Percentiles rank a stretch among this genome's conserved stretches.
Conservation (phyloP, 2,888 invertebrate genomes). For the Eupithecia tripunctaria region DNA sequence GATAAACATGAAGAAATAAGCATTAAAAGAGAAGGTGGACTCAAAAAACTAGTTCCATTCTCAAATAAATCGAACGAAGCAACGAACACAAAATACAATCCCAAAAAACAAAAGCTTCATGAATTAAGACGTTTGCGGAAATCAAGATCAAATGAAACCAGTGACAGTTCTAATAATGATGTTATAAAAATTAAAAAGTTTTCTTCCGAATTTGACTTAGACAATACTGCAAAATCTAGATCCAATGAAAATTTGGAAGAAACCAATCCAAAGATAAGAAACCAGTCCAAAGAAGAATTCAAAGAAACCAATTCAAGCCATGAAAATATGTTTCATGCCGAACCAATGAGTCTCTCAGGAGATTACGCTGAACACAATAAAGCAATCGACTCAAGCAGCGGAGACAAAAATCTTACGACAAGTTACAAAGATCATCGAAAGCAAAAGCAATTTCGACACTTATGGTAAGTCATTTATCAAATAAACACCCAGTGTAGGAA, state of each 20-base stretch:
- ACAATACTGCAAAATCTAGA: background rate
- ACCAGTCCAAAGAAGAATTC: background rate
- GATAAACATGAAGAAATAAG: background rate
- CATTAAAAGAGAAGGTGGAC: background rate
- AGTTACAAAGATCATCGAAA: background rate
- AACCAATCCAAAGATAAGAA: background rate
- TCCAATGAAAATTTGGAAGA: background rate
- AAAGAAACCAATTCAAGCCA: background rate
- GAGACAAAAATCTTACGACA: background rate
- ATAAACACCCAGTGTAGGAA: background rate
- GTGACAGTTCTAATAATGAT: background rate
- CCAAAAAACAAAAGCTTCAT: slow-evolving; percentile 9
- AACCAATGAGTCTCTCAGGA: background rate
- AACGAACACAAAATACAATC: background rate
- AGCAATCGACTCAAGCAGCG: background rate
- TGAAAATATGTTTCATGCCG: background rate
- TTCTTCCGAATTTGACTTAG: background rate
- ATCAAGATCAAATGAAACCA: background rate
- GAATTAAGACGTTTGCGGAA: slow-evolving; percentile 1
- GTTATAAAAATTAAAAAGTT: background rate
- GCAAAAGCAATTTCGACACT: background rate
- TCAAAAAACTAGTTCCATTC: background rate
- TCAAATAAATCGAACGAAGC: background rate
- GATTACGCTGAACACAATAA: background rate
- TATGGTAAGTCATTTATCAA: slow-evolving; percentile 6